Conservation (phyloP, 1,140 invertebrate species). For the Drosophila tani region DNA sequence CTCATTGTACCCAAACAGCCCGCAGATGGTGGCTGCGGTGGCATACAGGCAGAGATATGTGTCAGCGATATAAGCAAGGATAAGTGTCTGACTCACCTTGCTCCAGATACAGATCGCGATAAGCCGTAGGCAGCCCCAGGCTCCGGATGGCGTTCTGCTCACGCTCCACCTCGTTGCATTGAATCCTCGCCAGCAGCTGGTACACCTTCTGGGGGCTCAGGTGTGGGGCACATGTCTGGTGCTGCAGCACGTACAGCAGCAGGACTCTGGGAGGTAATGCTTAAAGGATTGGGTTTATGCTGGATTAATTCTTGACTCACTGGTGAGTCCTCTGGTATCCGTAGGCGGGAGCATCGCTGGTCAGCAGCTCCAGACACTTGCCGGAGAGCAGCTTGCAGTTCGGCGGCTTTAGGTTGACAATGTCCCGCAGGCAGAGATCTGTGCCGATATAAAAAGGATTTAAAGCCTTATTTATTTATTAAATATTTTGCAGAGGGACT, state of each 20-base stretch:
- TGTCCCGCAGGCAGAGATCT: slow-evolving; percentile 61
- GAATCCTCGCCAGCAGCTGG: slow-evolving; percentile 57
- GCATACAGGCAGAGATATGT: slow-evolving; percentile 9
- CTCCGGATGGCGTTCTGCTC: slow-evolving; percentile 75
- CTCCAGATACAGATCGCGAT: slow-evolving; percentile 76
- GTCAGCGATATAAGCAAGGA: slow-evolving; percentile 9
- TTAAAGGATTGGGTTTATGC: neutral
- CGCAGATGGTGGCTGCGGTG: slow-evolving; percentile 69
- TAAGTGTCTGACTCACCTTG: slow-evolving; percentile 61
- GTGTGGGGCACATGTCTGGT: slow-evolving; percentile 65
- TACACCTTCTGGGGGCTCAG: slow-evolving; percentile 59
- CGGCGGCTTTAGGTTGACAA: slow-evolving; percentile 37
- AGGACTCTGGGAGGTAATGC: slow-evolving; percentile 49
- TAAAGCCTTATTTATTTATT: too few relatives aligned
- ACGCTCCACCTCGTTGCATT: slow-evolving; percentile 68
- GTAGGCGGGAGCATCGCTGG: slow-evolving; percentile 57
- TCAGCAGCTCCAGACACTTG: slow-evolving; percentile 57
- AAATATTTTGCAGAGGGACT: neutral
- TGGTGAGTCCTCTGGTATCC: slow-evolving; percentile 79
- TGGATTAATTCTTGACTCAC: slow-evolving; percentile 38
- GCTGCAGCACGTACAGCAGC: slow-evolving; percentile 72
- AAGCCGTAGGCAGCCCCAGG: slow-evolving; percentile 56
- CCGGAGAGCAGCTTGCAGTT: slow-evolving; percentile 43
- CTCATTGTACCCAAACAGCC: slow-evolving; percentile 74
- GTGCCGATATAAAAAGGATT: neutral